phyloP scores from a whole-genome alignment of 2,888 invertebrate species.

The Synergus laeviventris region DNA sequence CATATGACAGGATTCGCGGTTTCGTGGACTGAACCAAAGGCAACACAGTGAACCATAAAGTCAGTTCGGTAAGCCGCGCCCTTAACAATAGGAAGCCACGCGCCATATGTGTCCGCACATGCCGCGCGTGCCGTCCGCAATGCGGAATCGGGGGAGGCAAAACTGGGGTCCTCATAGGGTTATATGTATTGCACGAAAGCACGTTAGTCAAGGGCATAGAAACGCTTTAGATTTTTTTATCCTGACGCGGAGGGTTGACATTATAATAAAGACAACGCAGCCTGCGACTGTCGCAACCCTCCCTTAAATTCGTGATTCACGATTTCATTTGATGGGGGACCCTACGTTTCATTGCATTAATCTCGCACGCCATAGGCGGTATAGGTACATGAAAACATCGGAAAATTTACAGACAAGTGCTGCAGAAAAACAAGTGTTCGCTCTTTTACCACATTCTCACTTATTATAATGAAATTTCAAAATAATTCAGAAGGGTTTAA shows the following conservation, averaged over 20 bases:
- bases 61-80: conserved; percentile 69
- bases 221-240: conserved; percentile 32
- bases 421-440: background rate
- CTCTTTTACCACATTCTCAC: too few species aligned
- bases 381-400: background rate
- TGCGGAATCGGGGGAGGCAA: conserved; percentile 45
- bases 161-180: conserved; percentile 46
- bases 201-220: conserved; percentile 31
- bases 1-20: conserved; percentile 43
- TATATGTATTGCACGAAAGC: conserved; percentile 41
- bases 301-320: conserved; percentile 18
- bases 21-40: conserved; percentile 48
- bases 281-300: conserved; percentile 2
- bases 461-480: too few species aligned
- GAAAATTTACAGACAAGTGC: background rate
- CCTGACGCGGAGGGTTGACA: conserved; percentile 36
- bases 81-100: conserved; percentile 71
- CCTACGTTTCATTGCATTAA: conserved; percentile 24
- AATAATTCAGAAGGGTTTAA: too few species aligned
- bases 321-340: conserved; percentile 16
- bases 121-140: conserved; percentile 58
- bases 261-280: conserved; percentile 36
- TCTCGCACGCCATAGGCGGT: conserved; percentile 6
- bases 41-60: conserved; percentile 65
- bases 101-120: conserved; percentile 71